Evolutionary conservation across 2,888 invertebrate genomes (phyloP), one percentile per base, ranked within the genome.

Genomic region (Sinodicranocentrus sp.): DNA sequence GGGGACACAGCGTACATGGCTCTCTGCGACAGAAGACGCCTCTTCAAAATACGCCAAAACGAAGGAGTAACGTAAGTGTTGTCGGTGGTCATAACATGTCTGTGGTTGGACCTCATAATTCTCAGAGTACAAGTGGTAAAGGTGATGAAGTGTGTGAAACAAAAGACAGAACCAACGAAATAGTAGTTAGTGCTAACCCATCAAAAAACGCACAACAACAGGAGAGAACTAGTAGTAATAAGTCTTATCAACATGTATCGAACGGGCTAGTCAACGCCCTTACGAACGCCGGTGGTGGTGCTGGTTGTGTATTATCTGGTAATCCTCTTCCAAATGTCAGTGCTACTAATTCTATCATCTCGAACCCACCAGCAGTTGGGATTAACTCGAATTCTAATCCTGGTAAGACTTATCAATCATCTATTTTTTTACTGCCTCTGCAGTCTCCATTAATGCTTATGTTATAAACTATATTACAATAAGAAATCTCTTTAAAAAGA

Each of bases 141-240:
- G 77, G 76, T 84, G 84, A 84, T 75, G 84, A 84, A 84, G 79
- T 73, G 75, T 59, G 43, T 52, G 82, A 85, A 43, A 26, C 82
- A 13, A 82, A 78, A 52, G 78, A 83, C 68, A 73, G 85, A 80
- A 80, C 75, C 57, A 84, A 85, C 68, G 83, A 83, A 61, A 79
- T 84, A 43, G 85, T 85, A 48, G 83, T 85, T 26, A 85, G 85
- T 85, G 85, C 85, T 48, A 85, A 85, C 73, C 85, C 85, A 43
- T 65, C 83, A 28, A 85, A 67, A 28, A 85, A 54, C 57, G 25
- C 57, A 39, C 75, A 72, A 17, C 70, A 70, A 33, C 82, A 70
- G 63, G 78, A 85, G 13, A 71, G 83, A 43, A 77, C 83, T 71
- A 67, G 72, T 71, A 67, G 72, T 19, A 67, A 59, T 21, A 85